Percentiles rank a stretch among this genome's conserved stretches.
phyloP scores from a whole-genome alignment of 92 coral and sea anemone genomes.

The Porites cylindrica region DNA sequence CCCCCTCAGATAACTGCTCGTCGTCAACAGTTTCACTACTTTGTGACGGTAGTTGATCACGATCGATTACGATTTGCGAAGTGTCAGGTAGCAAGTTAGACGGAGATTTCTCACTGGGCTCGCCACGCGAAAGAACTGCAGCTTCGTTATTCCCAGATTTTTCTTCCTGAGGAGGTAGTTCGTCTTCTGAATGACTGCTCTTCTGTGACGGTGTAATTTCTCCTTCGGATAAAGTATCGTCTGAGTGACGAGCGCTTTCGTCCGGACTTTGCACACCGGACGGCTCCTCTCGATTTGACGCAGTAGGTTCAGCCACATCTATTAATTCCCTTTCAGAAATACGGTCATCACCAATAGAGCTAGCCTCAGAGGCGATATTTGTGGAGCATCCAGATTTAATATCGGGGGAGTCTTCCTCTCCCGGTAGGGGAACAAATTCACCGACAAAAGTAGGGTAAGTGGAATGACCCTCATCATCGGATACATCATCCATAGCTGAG shows the following conservation, averaged over 20 bases:
- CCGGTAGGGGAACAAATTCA: constrained; percentile 65
- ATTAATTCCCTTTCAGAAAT: constrained; percentile 20
- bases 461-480: constrained; percentile 59
- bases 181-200: constrained; percentile 33
- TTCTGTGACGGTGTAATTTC: constrained; percentile 38
- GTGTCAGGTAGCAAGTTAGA: background rate
- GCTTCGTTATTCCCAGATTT: constrained; percentile 8
- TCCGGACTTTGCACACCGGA: background rate
- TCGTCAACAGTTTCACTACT: constrained; percentile 46
- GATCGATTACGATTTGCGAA: background rate
- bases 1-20: constrained; percentile 67
- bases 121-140: background rate
- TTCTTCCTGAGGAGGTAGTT: background rate
- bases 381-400: constrained; percentile 12
- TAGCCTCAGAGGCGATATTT: constrained; percentile 34
- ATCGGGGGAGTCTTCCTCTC: constrained; percentile 52
- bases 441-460: constrained; percentile 74
- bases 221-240: constrained; percentile 43
- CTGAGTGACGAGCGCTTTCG: background rate
- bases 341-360: constrained; percentile 31
- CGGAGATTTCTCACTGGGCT: background rate
- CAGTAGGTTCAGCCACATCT: constrained; percentile 4
- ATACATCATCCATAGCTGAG: constrained; percentile 42
- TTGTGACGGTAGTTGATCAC: constrained; percentile 18
- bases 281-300: constrained; percentile 27